Percentiles rank a stretch among this genome's conserved stretches.
These are phyloP conservation scores for Neosilurus mollespiculum DNA, from an alignment of 2,797 vertebrate genomes.

Conservation along the genomic window DNA sequence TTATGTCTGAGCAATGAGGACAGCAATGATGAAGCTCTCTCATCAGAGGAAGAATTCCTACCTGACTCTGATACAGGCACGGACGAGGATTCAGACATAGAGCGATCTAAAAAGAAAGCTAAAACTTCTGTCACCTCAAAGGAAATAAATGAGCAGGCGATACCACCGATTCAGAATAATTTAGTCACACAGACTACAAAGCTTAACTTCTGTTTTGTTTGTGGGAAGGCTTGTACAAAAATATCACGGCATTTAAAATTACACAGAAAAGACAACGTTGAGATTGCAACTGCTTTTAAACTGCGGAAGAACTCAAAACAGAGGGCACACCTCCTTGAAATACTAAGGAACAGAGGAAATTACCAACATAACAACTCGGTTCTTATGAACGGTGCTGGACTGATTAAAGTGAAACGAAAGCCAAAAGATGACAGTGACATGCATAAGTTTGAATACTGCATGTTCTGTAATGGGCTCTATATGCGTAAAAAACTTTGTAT, in stretches of 20 bases:
- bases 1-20: not conserved
- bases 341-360: conserved; percentile 47
- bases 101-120: conserved; percentile 1
- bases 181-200: conserved; percentile 4
- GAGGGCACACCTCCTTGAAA: conserved; percentile 9
- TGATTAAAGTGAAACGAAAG: conserved; percentile 34
- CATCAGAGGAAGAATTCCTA: conserved; percentile 33
- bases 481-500: conserved; percentile 47
- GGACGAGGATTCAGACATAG: not conserved
- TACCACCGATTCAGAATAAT: not conserved
- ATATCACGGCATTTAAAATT: conserved; percentile 34
- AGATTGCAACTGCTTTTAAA: conserved; percentile 23
- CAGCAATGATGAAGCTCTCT: not conserved
- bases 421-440: conserved; percentile 25
- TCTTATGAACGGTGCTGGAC: conserved; percentile 14
- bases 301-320: conserved; percentile 14
- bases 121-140: not conserved
- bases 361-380: conserved; percentile 38
- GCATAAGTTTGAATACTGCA: conserved; percentile 52
- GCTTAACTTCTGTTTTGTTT: conserved; percentile 30
- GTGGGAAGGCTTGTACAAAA: conserved; percentile 17
- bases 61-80: not conserved
- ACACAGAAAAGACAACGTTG: conserved; percentile 4
- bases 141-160: not conserved
- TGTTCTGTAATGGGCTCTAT: conserved; percentile 56